A percentile compares a stretch with the other conserved stretches of the same genome.
Conservation (phyloP, 2,797 vertebrate species). For the Okamejei kenojei region DNA sequence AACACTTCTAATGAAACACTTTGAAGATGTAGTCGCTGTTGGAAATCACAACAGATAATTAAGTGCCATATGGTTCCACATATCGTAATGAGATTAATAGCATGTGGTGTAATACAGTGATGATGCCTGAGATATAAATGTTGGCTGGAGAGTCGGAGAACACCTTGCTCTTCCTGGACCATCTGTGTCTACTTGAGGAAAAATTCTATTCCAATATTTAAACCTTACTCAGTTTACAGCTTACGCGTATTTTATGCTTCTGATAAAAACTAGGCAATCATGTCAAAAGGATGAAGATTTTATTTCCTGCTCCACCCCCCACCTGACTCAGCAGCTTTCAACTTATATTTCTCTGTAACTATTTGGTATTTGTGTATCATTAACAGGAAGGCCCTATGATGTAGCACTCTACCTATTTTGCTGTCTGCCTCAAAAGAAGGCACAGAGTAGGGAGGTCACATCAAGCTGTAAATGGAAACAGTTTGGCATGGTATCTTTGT, state of each 20-base stretch:
- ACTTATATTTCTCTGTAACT: not conserved
- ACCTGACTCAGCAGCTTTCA: not conserved
- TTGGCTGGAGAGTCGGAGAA: not conserved
- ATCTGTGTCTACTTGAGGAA: not conserved
- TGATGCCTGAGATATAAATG: not conserved
- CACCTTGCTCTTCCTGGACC: not conserved
- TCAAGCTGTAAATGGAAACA: not conserved
- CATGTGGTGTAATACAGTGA: too few relatives aligned
- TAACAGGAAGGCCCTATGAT: not conserved
- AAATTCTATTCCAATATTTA: not conserved
- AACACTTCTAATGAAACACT: too few relatives aligned
- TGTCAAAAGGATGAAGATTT: not conserved
- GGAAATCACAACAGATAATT: too few relatives aligned
- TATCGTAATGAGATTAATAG: too few relatives aligned
- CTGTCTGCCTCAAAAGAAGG: not conserved
- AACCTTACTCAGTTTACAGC: not conserved
- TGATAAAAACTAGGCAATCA: not conserved
- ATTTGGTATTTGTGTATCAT: not conserved
- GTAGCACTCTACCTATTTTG: not conserved
- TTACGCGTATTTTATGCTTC: too few relatives aligned
- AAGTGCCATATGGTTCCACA: too few relatives aligned
- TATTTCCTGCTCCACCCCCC: not conserved
- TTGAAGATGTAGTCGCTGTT: too few relatives aligned
- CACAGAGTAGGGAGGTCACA: not conserved
- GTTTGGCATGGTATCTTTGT: not conserved